Conservation (phyloP, 2,888 invertebrate genomes). For the Macrosiphum euphorbiae region DNA sequence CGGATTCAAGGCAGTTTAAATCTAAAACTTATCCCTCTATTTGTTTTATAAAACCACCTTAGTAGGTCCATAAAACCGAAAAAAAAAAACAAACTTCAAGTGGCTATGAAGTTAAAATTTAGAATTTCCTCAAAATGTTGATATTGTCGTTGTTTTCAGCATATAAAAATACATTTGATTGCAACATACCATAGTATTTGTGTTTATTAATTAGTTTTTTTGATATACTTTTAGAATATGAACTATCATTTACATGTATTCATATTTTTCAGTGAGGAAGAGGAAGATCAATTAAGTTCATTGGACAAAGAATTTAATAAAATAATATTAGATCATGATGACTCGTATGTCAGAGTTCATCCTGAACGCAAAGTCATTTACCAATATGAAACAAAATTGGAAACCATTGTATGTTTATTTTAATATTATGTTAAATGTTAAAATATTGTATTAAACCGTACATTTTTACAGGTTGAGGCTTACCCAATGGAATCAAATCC, state of each 20-base stretch:
- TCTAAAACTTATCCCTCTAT: neutral
- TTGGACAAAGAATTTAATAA: neutral
- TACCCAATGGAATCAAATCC: conserved; percentile 66
- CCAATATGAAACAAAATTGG: conserved; percentile 27
- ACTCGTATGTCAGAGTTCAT: conserved; percentile 56
- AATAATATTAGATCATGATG: neutral
- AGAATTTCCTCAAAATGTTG: neutral
- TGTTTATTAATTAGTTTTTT: neutral
- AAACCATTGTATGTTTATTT: conserved; percentile 48
- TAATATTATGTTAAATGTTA: neutral
- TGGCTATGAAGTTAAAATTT: neutral
- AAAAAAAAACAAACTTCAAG: neutral
- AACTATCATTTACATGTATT: neutral
- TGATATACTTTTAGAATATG: neutral
- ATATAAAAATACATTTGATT: neutral
- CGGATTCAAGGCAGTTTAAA: neutral
- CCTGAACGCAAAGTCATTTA: conserved; percentile 59
- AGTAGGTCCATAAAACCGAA: neutral
- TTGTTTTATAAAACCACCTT: neutral
- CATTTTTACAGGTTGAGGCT: conserved; percentile 41
- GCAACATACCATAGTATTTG: neutral
- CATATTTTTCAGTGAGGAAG: neutral
- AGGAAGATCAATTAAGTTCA: neutral
- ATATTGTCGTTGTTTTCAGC: neutral
- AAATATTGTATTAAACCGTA: neutral